Conservation (phyloP, 2,888 invertebrate species). For the Tholera decimalis region DNA sequence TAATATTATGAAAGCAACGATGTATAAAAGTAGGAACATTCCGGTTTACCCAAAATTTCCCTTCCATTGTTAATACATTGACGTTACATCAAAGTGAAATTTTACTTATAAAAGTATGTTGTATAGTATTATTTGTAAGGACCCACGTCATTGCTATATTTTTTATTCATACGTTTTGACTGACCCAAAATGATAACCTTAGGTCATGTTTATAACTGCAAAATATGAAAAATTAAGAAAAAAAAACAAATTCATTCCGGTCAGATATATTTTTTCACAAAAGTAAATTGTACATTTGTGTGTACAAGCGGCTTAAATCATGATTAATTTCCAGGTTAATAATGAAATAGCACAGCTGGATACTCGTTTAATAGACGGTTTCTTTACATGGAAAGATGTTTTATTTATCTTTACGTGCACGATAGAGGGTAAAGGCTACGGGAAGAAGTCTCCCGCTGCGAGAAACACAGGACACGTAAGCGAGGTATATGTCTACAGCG, state of each 20-base stretch:
- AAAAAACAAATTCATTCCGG: conserved; percentile 33
- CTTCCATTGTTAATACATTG: conserved; percentile 38
- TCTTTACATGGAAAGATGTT: conserved; percentile 1
- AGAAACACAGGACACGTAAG: not conserved
- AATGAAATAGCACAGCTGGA: conserved; percentile 22
- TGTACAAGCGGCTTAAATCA: not conserved
- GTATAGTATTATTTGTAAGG: conserved; percentile 13
- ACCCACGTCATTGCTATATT: conserved; percentile 14
- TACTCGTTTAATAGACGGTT: conserved; percentile 6
- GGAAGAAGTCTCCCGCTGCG: not conserved
- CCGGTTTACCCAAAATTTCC: conserved; percentile 53
- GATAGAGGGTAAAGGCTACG: not conserved
- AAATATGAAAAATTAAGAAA: too few relatives aligned
- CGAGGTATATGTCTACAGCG: too few relatives aligned
- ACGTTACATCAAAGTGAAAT: conserved; percentile 46
- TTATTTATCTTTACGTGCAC: not conserved
- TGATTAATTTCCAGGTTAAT: conserved; percentile 8
- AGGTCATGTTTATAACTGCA: conserved; percentile 33
- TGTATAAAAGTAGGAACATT: conserved; percentile 44
- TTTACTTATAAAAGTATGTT: conserved; percentile 38
- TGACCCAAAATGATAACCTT: conserved; percentile 40
- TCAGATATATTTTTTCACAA: conserved; percentile 26
- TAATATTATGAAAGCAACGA: conserved; percentile 40
- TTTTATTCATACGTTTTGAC: conserved; percentile 33
- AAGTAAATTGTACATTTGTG: too few relatives aligned